These are phyloP conservation scores for Etheostoma spectabile DNA, from an alignment of 2,113 vertebrate species.

Conservation along the genomic window DNA sequence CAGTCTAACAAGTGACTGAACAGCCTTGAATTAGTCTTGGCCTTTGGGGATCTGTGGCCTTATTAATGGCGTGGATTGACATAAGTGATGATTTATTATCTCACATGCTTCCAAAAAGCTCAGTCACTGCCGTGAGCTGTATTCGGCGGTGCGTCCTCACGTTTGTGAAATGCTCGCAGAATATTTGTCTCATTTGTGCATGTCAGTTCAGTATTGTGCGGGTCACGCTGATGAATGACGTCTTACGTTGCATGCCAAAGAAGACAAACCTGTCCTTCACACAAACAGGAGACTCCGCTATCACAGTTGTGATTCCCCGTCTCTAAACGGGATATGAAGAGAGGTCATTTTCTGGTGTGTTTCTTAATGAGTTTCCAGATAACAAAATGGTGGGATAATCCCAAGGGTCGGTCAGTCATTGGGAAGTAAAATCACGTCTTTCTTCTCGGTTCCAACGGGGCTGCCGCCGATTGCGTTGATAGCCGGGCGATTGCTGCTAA, in stretches of 20 bases:
- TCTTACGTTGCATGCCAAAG: constrained; percentile 4
- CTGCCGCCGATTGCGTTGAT: constrained; percentile 60
- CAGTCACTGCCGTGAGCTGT: constrained; percentile 28
- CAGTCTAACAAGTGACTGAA: constrained; percentile 66
- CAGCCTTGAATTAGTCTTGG: constrained; percentile 66
- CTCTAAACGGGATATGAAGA: constrained; percentile 51
- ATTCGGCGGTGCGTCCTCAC: constrained; percentile 8
- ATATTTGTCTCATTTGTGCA: not conserved
- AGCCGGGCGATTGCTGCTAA: constrained; percentile 26
- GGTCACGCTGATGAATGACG: constrained; percentile 28
- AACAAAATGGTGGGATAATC: constrained; percentile 57
- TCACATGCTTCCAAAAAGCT: constrained; percentile 42
- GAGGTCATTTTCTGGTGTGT: constrained; percentile 67
- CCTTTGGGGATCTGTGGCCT: constrained; percentile 73
- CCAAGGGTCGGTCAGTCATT: constrained; percentile 59
- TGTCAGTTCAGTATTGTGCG: not conserved
- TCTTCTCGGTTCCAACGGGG: constrained; percentile 5
- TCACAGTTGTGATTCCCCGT: constrained; percentile 46
- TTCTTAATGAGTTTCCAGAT: constrained; percentile 72
- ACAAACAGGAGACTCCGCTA: constrained; percentile 33
- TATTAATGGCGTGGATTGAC: constrained; percentile 65
- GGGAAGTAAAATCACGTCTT: constrained; percentile 66
- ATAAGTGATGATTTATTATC: constrained; percentile 69
- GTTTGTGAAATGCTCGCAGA: constrained; percentile 4
- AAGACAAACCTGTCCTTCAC: constrained; percentile 1